Evolutionary conservation across 2,113 vertebrate genomes (phyloP).

Genomic region (Chamaetylas fuelleborni): DNA sequence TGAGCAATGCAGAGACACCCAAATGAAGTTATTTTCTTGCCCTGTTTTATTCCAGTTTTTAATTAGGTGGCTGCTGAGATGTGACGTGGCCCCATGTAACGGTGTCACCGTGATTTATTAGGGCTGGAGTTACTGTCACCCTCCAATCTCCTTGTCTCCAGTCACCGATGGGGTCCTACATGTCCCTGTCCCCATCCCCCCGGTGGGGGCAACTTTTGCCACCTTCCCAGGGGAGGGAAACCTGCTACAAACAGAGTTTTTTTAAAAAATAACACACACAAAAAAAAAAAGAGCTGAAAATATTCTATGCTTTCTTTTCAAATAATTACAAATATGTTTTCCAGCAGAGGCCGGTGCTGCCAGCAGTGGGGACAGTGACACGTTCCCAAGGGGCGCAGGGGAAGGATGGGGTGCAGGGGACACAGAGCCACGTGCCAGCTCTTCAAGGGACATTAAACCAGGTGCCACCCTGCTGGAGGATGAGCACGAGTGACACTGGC

Average conservation of each 20-base stretch:
- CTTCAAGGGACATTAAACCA: background rate
- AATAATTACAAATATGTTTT: background rate
- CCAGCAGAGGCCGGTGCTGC: background rate
- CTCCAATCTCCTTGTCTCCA: background rate
- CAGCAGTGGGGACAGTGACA: fast-evolving
- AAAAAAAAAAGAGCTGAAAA: background rate
- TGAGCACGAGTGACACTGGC: constrained; percentile 62
- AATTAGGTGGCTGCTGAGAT: constrained; percentile 41
- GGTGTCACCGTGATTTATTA: background rate
- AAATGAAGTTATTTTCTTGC: constrained; percentile 35
- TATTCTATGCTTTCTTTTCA: background rate
- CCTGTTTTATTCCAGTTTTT: constrained; percentile 42
- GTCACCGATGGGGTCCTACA: fast-evolving
- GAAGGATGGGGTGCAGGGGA: background rate
- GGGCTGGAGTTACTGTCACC: background rate
- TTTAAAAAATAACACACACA: too few species aligned
- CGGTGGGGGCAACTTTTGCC: background rate
- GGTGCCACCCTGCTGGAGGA: background rate
- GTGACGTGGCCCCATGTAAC: background rate
- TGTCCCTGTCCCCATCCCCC: background rate
- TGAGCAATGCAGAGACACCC: constrained; percentile 45
- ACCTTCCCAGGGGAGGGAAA: background rate
- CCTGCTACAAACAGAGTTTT: background rate
- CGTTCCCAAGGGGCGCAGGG: fast-evolving
- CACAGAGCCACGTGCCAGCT: background rate